Base-by-base conservation (phyloP, 2,888 invertebrate species). In the Malachius bipustulatus region DNA sequence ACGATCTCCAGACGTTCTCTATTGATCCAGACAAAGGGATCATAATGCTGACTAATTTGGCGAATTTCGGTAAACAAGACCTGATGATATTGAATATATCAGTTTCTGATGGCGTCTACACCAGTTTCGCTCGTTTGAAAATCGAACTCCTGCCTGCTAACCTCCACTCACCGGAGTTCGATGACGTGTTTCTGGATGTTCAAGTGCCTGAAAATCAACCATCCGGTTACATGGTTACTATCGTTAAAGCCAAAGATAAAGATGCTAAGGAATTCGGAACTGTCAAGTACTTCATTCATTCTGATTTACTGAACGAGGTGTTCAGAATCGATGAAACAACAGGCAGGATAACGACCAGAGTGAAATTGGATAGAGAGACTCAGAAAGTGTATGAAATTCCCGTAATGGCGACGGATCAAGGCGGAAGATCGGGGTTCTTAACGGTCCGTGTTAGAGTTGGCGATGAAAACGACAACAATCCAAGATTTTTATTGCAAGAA, bases 81-180 rank as follows among this genome's bases (percentile, higher is more conserved):
- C 46, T 49, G 30, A 76, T 77, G 52, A 64, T 75, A 39, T 69
- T 96, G 39, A 96, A 96, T 66, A 80, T 96, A 16, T 93, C 93
- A 2, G 94, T 90, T 26, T 87, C 88, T 36, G 96, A 97, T 66
- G 94, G 94, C 16, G 88, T 94, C 24, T 93, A 90, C 65, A 90
- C 89, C 4, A 83, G 78, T 45, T 93, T 84, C 63, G 78, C 89
- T 1, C 68, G 85, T 44, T 71, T 87, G 10, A 82, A 82, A 65
- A 78, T 88, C 32, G 73, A 81, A 51, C 70, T 82, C 42, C 65
- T 82, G 38, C 77, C 87, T 4, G 78, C 82, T 41, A 93, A 93
- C 66, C 69, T 71, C 46, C 73, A 78, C 57, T 70, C 81, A 47
- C 93, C 93, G 6, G 69, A 70, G 42, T 93, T 94, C 62, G 70